These are phyloP conservation scores for Acomys russatus DNA, from an alignment of 2,797 vertebrate genomes.

Conservation along the genomic window DNA sequence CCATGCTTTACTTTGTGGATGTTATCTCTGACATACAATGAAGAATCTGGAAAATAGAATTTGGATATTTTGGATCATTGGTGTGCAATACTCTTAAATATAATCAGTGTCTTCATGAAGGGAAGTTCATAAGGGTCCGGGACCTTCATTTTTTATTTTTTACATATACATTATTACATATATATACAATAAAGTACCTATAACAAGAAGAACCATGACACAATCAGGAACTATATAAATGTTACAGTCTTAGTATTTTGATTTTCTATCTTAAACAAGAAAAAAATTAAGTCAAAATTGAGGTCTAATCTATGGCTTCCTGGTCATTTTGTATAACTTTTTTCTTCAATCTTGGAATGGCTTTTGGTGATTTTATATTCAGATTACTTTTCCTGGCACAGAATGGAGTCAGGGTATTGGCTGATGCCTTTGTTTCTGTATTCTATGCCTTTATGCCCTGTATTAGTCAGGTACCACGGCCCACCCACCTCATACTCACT, in stretches of 20 bases:
- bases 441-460: neutral
- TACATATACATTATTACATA: too few relatives aligned
- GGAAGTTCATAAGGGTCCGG: too few relatives aligned
- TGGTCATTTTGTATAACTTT: neutral
- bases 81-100: neutral
- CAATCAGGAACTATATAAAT: too few relatives aligned
- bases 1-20: neutral
- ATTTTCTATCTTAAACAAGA: neutral
- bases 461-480: neutral
- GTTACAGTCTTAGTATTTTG: too few relatives aligned
- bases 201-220: too few relatives aligned
- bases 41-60: neutral
- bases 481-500: constrained; percentile 17
- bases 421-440: constrained; percentile 16
- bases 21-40: neutral
- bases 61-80: neutral
- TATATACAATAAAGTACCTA: too few relatives aligned
- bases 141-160: too few relatives aligned
- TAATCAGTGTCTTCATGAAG: neutral
- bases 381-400: constrained; percentile 22
- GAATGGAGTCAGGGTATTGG: neutral
- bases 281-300: neutral
- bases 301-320: neutral
- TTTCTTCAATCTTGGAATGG: neutral
- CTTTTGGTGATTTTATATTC: neutral